These are phyloP conservation scores for Labeo calbasu DNA, from an alignment of 2,797 vertebrate genomes.

Conservation along the genomic window DNA sequence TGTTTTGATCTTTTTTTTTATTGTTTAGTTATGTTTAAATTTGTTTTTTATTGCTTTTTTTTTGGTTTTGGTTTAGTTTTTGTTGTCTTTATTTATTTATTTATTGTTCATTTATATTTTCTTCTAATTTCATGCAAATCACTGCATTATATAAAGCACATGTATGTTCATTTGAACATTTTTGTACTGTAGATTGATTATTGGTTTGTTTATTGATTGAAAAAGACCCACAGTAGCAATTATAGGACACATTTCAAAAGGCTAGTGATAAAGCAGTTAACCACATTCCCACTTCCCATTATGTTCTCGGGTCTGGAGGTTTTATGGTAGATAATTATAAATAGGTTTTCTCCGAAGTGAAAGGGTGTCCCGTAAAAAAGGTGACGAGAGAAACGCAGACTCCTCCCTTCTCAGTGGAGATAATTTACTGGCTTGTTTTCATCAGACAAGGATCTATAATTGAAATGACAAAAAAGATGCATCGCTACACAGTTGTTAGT, in stretches of 20 bases:
- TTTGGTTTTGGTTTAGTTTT: background rate
- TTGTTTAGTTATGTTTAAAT: background rate
- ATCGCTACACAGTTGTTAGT: conserved; percentile 74
- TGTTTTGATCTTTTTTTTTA: no score
- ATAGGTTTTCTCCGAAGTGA: conserved; percentile 60
- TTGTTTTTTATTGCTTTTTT: background rate
- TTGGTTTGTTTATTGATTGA: conserved; percentile 5
- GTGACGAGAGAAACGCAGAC: conserved; percentile 21
- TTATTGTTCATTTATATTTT: background rate
- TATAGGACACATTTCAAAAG: background rate
- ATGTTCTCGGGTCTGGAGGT: conserved; percentile 9
- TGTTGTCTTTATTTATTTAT: background rate
- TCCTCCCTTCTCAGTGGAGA: conserved; percentile 58
- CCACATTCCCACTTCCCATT: background rate
- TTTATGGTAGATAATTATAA: conserved; percentile 70
- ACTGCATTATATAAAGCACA: background rate
- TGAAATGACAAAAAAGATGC: conserved; percentile 87
- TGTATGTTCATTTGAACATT: background rate
- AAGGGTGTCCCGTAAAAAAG: conserved; percentile 14
- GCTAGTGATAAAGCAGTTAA: conserved; percentile 13
- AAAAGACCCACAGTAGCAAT: background rate
- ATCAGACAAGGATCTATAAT: conserved; percentile 83
- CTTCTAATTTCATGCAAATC: background rate
- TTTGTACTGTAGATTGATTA: background rate
- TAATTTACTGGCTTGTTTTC: conserved; percentile 75